Conservation (phyloP, 2,797 vertebrate genomes). For the Microctenopoma stevenorrisi region DNA sequence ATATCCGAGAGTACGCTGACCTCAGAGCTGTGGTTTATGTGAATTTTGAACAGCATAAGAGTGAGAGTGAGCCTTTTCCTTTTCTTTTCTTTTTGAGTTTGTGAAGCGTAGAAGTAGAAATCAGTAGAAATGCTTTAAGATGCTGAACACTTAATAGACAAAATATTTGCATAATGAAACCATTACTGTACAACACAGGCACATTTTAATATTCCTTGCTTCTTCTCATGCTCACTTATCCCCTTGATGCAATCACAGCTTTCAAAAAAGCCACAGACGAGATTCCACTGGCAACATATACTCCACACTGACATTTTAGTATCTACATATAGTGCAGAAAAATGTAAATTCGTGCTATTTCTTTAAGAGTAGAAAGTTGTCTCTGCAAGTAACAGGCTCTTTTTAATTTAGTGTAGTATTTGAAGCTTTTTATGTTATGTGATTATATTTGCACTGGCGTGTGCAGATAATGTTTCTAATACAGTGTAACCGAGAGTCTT, state of each 20-base stretch:
- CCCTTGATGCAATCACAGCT: slow-evolving; percentile 45
- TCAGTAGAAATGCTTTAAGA: slow-evolving; percentile 39
- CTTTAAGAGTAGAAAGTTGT: slow-evolving; percentile 29
- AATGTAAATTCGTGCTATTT: slow-evolving; percentile 19
- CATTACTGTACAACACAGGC: slow-evolving; percentile 50
- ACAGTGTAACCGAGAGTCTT: slow-evolving; percentile 3
- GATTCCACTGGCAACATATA: slow-evolving; percentile 39
- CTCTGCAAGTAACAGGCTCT: slow-evolving; percentile 2
- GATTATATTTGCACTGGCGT: slow-evolving; percentile 43
- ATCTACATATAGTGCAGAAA: slow-evolving; percentile 25
- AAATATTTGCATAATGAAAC: slow-evolving; percentile 57
- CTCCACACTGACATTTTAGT: slow-evolving; percentile 35
- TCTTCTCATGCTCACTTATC: slow-evolving; percentile 37
- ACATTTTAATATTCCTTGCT: slow-evolving; percentile 49
- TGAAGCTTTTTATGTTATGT: neutral
- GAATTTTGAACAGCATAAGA: slow-evolving; percentile 49
- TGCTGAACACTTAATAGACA: slow-evolving; percentile 49
- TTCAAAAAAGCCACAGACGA: slow-evolving; percentile 42
- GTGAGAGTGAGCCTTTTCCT: slow-evolving; percentile 53
- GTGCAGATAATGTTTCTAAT: slow-evolving; percentile 33
- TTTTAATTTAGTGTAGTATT: slow-evolving; percentile 12
- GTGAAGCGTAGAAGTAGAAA: slow-evolving; percentile 55
- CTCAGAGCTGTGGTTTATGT: slow-evolving; percentile 52
- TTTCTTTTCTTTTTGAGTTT: slow-evolving; percentile 17
- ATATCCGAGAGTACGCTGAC: slow-evolving; percentile 60